Conservation (phyloP, 1,140 invertebrate genomes). For the Drosophila sechellia region DNA sequence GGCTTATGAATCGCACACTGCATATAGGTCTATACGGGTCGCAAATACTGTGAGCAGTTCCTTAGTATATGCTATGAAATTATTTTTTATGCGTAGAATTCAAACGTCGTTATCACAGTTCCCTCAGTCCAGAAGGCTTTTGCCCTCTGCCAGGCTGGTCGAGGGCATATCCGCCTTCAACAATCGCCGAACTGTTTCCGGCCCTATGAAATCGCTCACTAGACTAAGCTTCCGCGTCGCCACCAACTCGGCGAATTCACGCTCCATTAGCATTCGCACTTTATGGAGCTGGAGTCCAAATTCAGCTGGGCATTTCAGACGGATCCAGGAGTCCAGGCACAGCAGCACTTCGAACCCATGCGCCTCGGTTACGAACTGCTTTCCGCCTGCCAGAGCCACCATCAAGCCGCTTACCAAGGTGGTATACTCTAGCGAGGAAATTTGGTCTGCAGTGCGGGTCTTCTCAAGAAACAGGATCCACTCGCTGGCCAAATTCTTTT, state of each 20-base stretch:
- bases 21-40: not conserved
- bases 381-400: conserved; percentile 44
- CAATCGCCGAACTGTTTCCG: not conserved
- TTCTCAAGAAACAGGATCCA: conserved; percentile 60
- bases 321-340: conserved; percentile 44
- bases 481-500: not conserved
- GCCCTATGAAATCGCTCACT: not conserved
- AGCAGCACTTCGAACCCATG: not conserved
- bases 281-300: conserved; percentile 4
- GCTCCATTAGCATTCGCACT: conserved; percentile 22
- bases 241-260: conserved; percentile 37
- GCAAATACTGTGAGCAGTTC: not conserved
- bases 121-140: no score
- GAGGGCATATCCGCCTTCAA: not conserved
- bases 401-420: conserved; percentile 43
- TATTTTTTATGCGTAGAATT: not conserved
- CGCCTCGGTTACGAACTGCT: conserved; percentile 8
- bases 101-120: conserved; percentile 18
- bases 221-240: not conserved
- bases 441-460: not conserved
- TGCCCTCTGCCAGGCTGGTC: not conserved
- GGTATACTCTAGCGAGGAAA: conserved; percentile 35
- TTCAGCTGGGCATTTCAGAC: not conserved
- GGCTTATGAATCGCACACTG: conserved; percentile 14
- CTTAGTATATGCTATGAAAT: not conserved